phyloP scores from a whole-genome alignment of 2,797 vertebrate genomes.

The Danio aesculapii region DNA sequence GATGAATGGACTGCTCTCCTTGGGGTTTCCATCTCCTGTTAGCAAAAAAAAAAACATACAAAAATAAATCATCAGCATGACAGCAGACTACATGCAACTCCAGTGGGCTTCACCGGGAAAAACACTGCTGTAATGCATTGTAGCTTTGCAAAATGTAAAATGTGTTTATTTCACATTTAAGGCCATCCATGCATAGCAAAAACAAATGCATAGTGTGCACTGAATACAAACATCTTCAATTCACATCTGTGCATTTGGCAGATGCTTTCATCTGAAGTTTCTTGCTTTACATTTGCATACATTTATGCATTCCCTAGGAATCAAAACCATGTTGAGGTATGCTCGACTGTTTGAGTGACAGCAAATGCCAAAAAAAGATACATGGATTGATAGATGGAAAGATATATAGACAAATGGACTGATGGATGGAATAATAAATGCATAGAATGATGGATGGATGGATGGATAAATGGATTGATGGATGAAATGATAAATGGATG shows the following conservation, averaged over 20 bases:
- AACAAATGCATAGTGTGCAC: background rate
- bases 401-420: too few relatives aligned
- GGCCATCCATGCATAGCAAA: background rate
- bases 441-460: too few relatives aligned
- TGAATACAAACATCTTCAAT: background rate
- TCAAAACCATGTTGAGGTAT: background rate
- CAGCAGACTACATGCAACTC: background rate
- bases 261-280: background rate
- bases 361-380: background rate
- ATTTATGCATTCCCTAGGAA: background rate
- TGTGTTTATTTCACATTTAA: background rate
- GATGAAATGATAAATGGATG: too few relatives aligned
- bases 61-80: slow-evolving; percentile 24
- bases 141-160: background rate
- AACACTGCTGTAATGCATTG: background rate
- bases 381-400: too few relatives aligned
- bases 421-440: too few relatives aligned
- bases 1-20: slow-evolving; percentile 98
- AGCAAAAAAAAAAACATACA: background rate
- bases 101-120: background rate
- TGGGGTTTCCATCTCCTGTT: slow-evolving; percentile 94
- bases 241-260: background rate
- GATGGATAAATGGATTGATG: too few relatives aligned
- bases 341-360: too few relatives aligned
- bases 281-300: background rate